Evolutionary conservation across 2,113 vertebrate species (phyloP).

Genomic region (Grus americana): DNA sequence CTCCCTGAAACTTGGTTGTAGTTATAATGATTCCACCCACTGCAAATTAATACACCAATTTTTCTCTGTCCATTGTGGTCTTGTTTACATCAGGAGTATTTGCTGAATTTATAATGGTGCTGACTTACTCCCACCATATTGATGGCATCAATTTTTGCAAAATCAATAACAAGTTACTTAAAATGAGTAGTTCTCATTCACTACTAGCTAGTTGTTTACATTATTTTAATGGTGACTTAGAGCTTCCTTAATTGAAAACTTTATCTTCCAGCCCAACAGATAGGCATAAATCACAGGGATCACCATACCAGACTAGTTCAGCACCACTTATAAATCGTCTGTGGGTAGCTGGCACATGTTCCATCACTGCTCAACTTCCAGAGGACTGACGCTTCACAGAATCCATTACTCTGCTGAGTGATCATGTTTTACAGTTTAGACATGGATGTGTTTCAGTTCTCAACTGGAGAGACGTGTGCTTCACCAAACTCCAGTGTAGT

Average conservation of each 20-base stretch:
- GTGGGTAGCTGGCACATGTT: not conserved
- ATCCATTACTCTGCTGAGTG: not conserved
- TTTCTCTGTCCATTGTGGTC: not conserved
- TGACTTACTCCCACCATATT: slow-evolving; percentile 25
- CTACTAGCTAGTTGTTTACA: not conserved
- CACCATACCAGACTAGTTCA: not conserved
- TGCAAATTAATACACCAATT: not conserved
- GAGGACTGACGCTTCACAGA: not conserved
- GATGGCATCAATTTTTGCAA: slow-evolving; percentile 17
- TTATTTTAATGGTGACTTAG: slow-evolving; percentile 19
- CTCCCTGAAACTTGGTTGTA: not conserved
- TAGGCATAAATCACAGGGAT: not conserved
- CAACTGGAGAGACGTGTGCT: not conserved
- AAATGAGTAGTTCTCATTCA: slow-evolving; percentile 7
- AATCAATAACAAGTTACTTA: slow-evolving; percentile 50
- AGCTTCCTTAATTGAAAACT: not conserved
- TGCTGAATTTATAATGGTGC: slow-evolving; percentile 9
- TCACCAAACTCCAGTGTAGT: not conserved
- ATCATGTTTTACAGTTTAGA: not conserved
- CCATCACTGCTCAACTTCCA: not conserved
- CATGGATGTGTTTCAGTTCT: not conserved
- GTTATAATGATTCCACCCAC: not conserved
- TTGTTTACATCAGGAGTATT: slow-evolving; percentile 43
- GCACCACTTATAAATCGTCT: not conserved
- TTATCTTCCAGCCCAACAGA: not conserved